A percentile compares a stretch with the other conserved stretches of the same genome.
phyloP scores from a whole-genome alignment of 2,113 vertebrate genomes.

The Nerophis lumbriciformis region DNA sequence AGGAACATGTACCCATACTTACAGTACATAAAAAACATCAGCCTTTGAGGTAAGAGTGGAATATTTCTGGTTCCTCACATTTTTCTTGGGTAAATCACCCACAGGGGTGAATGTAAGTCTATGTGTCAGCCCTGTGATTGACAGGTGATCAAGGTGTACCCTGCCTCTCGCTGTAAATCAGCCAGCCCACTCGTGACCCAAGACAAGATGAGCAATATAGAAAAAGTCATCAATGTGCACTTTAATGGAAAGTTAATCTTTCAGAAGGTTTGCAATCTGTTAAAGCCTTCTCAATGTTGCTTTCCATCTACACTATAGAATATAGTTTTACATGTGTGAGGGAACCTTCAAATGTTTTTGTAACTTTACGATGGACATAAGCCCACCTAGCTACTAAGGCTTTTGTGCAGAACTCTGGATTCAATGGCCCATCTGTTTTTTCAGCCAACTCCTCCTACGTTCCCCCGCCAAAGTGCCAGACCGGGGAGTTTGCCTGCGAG shows the following conservation, averaged over 20 bases:
- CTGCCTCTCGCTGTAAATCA: background rate
- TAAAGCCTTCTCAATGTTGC: slow-evolving; percentile 13
- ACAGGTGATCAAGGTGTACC: background rate
- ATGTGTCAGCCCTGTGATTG: background rate
- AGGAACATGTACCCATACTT: background rate
- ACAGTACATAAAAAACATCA: background rate
- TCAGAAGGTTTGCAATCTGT: slow-evolving; percentile 12
- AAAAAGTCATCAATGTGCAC: slow-evolving; percentile 4
- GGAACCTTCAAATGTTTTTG: slow-evolving; percentile 19
- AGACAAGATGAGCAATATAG: background rate
- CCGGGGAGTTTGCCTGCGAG: slow-evolving; percentile 92
- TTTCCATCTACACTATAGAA: slow-evolving; percentile 6
- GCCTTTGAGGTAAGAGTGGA: too few species aligned
- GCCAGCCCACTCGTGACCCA: background rate
- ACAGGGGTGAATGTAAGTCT: background rate
- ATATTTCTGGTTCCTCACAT: background rate
- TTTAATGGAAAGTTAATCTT: slow-evolving; percentile 31
- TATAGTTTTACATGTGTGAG: background rate
- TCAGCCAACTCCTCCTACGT: slow-evolving; percentile 92
- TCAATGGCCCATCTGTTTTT: slow-evolving; percentile 6
- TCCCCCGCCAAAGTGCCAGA: slow-evolving; percentile 93
- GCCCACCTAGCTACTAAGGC: background rate
- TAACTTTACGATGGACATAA: slow-evolving; percentile 14
- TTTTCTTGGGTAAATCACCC: too few species aligned
- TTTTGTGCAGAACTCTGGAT: background rate